Percentiles rank a stretch among this genome's conserved stretches.
Evolutionary conservation across 2,888 invertebrate species (phyloP).

Genomic region (Acrobasis suavella): DNA sequence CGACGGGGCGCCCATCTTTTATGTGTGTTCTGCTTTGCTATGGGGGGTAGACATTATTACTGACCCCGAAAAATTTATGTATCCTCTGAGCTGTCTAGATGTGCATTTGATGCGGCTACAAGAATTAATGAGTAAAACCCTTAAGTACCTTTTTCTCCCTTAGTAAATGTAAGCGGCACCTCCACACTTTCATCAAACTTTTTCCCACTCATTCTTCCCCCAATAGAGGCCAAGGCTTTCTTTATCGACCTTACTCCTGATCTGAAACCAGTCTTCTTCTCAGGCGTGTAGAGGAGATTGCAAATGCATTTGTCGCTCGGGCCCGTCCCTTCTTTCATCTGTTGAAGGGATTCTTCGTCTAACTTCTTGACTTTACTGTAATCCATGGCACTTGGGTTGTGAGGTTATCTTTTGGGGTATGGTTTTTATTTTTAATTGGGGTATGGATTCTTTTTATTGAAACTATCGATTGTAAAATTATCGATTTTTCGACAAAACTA

Average conservation of each 20-base stretch:
- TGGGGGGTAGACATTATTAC: too few species aligned
- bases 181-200: slow-evolving; percentile 29
- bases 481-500: too few species aligned
- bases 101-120: neutral
- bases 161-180: slow-evolving; percentile 39
- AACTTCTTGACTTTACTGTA: slow-evolving; percentile 48
- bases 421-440: too few species aligned
- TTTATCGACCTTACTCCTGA: slow-evolving; percentile 46
- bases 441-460: too few species aligned
- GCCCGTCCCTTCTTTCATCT: slow-evolving; percentile 47
- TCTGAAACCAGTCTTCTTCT: slow-evolving; percentile 26
- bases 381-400: slow-evolving; percentile 36
- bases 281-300: slow-evolving; percentile 42
- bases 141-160: slow-evolving; percentile 41
- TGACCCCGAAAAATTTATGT: too few species aligned
- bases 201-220: slow-evolving; percentile 23
- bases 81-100: too few species aligned
- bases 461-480: too few species aligned
- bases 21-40: too few species aligned
- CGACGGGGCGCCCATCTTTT: too few species aligned
- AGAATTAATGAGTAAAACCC: neutral
- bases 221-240: slow-evolving; percentile 37
- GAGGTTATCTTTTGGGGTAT: neutral
- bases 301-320: slow-evolving; percentile 57
- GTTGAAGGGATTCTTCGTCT: slow-evolving; percentile 47